Percentiles rank a stretch among this genome's conserved stretches.
Conservation (phyloP, 2,888 invertebrate genomes). For the Trissonchulus sp. region DNA sequence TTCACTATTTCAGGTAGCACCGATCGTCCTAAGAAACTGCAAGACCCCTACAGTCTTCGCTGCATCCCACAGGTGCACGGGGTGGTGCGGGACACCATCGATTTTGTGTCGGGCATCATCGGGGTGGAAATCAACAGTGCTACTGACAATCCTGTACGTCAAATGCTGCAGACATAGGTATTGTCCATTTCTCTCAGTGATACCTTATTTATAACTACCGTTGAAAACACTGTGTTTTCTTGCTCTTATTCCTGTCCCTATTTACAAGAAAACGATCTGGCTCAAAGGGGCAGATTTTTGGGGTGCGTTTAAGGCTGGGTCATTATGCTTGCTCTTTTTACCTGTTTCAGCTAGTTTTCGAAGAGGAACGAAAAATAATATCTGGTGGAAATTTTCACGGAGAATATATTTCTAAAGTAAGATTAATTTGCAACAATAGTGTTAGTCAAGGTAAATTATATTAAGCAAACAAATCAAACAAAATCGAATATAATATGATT, state of each 20-base stretch:
- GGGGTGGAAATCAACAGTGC: slow-evolving; percentile 64
- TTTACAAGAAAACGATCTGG: not conserved
- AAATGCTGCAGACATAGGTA: not conserved
- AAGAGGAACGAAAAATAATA: slow-evolving; percentile 60
- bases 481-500: no score
- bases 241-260: not conserved
- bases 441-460: slow-evolving; percentile 22
- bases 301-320: no score
- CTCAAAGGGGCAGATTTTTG: no score
- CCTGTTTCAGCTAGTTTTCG: slow-evolving; percentile 53
- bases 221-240: slow-evolving; percentile 34
- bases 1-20: slow-evolving; percentile 63
- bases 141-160: slow-evolving; percentile 61
- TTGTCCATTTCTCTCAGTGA: slow-evolving; percentile 1
- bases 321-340: no score
- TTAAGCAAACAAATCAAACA: not conserved
- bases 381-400: slow-evolving; percentile 67
- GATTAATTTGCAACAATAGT: slow-evolving; percentile 4
- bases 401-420: slow-evolving; percentile 64
- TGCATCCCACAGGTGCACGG: slow-evolving; percentile 66
- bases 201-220: slow-evolving; percentile 35
- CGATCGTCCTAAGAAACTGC: slow-evolving; percentile 62
- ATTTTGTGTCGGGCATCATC: slow-evolving; percentile 61
- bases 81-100: slow-evolving; percentile 63
- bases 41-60: slow-evolving; percentile 65